Evolutionary conservation across 1,140 invertebrate genomes (phyloP), one percentile per base, ranked within the genome.

Genomic region (Drosophila orena): DNA sequence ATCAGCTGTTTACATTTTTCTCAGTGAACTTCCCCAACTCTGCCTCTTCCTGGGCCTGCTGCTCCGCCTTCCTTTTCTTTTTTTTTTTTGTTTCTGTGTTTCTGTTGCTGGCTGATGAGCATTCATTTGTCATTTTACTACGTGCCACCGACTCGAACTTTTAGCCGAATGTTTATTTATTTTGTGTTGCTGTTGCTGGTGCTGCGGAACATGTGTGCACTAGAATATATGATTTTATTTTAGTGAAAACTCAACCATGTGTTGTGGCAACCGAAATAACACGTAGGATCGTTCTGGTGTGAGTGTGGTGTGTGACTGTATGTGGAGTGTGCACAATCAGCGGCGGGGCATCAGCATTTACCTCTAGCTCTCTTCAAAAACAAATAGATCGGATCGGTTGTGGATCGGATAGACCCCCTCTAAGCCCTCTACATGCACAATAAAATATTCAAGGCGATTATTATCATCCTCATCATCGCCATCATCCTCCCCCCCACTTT

Each of bases 81-180:
- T 59, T 73, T 10, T 73, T 61, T 73, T 10, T 30, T 61, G 55
- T 73, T 61, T 59, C 4, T 24, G 2, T 30, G 30, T 30, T 30
- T 30, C 30, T 10, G 30, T 68, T 49, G 59, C 57, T 58, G 43
- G 55, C 57, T 78, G 84, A 89, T 88, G 83, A 83, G 81, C 83
- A 89, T 88, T 89, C 83, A 88, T 88, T 88, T 88, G 83, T 88
- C 83, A 88, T 88, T 89, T 88, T 89, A 88, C 83, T 88, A 88
- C 83, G 83, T 88, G 84, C 83, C 83, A 89, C 83, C 83, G 84
- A 89, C 83, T 83, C 72, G 64, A 71, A 71, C 65, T 71, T 70
- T 71, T 70, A 62, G 56, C 81, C 81, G 71, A 77, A 89, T 88
- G 83, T 88, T 88, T 88, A 89, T 88, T 88, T 88, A 77, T 86